Evolutionary conservation across 2,888 invertebrate species (phyloP), one percentile per base, ranked within the genome.

Genomic region (Julus scandinavius): DNA sequence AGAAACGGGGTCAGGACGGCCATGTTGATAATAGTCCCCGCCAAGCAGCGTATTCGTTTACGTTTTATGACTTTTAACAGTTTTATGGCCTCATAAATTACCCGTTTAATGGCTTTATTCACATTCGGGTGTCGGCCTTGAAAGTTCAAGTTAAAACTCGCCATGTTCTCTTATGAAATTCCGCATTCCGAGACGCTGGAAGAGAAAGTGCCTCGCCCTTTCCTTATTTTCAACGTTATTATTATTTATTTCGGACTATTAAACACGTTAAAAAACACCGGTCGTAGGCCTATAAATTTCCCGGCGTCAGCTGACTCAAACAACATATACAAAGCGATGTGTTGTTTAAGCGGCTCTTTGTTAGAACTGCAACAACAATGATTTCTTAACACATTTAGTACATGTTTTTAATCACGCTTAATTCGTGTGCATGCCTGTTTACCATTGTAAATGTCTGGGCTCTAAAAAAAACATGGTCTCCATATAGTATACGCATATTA

Each of bases 11-110:
- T 80, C 80, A 80, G 80, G 80, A 80, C 80, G 80, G 80, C 80
- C 80, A 80, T 80, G 80, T 80, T 80, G 80, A 80, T 80, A 80
- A 80, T 40, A 80, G 29, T 13, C 38, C 80, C 38, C 38, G 80
- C 63, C 63, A 80, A 80, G 38, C 80, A 45, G 80, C 38, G 80
- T 80, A 80, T 80, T 80, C 80, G 80, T 80, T 80, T 80, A 80
- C 80, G 80, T 80, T 80, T 80, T 80, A 80, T 80, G 80, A 80
- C 80, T 80, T 80, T 80, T 87, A 41, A 87, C 58, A 87, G 58
- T 87, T 87, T 87, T 87, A 87, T 58, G 87, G 87, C 87, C 87
- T 87, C 87, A 87, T 87, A 87, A 87, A 87, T 63, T 45, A 45
- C 49, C 85, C 50, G 85, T 80, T 50, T 85, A 87, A 58, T 54